Conservation (phyloP, 2,797 vertebrate species). For the Acipenser oxyrinchus region DNA sequence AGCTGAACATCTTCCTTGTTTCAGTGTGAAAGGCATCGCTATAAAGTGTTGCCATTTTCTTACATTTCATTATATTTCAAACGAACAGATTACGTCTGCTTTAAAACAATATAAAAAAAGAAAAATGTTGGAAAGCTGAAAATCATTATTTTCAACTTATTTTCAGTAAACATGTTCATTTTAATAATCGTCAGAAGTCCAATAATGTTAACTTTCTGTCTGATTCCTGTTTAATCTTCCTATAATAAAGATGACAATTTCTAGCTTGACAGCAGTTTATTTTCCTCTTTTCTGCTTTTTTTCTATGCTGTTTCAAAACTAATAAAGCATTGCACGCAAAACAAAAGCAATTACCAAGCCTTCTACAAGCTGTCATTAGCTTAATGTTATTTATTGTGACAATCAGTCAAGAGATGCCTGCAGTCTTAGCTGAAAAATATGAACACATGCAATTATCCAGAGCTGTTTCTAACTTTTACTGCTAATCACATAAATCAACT, state of each 20-base stretch:
- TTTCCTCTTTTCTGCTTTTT: background rate
- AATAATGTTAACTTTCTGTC: background rate
- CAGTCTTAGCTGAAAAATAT: background rate
- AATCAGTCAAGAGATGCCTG: background rate
- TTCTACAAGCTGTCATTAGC: conserved; percentile 10
- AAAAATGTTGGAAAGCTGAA: too few species aligned
- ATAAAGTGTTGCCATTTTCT: background rate
- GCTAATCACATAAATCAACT: background rate
- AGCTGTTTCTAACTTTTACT: background rate
- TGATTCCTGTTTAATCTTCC: background rate
- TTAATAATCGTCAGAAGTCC: background rate
- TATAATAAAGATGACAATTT: background rate
- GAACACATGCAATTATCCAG: background rate
- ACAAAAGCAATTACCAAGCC: conserved; percentile 5
- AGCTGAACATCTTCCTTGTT: too few species aligned
- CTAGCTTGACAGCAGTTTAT: background rate
- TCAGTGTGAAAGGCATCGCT: background rate
- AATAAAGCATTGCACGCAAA: conserved; percentile 5
- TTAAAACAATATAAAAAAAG: background rate
- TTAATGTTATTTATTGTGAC: conserved; percentile 10
- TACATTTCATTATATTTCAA: background rate
- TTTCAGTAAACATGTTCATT: too few species aligned
- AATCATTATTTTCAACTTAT: background rate
- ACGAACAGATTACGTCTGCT: background rate
- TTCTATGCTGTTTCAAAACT: background rate